Evolutionary conservation across 2,888 invertebrate species (phyloP).

Genomic region (Camponotus fellah): DNA sequence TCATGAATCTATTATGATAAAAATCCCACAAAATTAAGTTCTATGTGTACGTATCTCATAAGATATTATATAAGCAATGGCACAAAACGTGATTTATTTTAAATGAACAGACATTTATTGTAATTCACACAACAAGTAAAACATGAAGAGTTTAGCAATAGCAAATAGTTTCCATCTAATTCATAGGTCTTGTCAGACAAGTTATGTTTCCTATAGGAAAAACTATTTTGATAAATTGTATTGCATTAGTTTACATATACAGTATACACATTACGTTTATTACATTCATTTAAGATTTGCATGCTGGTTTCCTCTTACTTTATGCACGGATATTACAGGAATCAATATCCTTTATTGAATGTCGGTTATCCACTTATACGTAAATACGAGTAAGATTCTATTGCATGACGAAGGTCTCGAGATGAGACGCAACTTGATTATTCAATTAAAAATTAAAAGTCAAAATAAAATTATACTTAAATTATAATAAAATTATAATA

Average conservation of each 20-base stretch:
- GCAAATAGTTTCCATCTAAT: conserved; percentile 39
- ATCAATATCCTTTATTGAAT: conserved; percentile 64
- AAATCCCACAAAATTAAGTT: conserved; percentile 6
- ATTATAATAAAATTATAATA: too few species aligned
- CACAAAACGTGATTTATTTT: conserved; percentile 16
- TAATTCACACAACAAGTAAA: conserved; percentile 28
- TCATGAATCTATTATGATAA: not conserved
- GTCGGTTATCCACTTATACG: conserved; percentile 59
- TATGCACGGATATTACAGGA: conserved; percentile 48
- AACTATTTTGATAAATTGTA: conserved; percentile 49
- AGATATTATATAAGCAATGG: conserved; percentile 1
- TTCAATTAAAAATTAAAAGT: conserved; percentile 51
- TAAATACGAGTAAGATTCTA: conserved; percentile 64
- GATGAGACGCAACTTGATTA: conserved; percentile 21
- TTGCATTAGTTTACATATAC: conserved; percentile 51
- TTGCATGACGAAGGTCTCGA: conserved; percentile 67
- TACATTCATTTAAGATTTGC: conserved; percentile 47
- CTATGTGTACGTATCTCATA: too few species aligned
- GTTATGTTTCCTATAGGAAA: conserved; percentile 35
- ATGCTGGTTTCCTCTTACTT: conserved; percentile 23
- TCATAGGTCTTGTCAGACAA: conserved; percentile 24
- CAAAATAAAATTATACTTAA: conserved; percentile 33
- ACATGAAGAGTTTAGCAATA: conserved; percentile 3
- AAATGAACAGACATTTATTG: conserved; percentile 18
- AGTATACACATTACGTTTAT: conserved; percentile 48